Evolutionary conservation across 2,888 invertebrate genomes (phyloP).

Genomic region (Yponomeuta cagnagella): DNA sequence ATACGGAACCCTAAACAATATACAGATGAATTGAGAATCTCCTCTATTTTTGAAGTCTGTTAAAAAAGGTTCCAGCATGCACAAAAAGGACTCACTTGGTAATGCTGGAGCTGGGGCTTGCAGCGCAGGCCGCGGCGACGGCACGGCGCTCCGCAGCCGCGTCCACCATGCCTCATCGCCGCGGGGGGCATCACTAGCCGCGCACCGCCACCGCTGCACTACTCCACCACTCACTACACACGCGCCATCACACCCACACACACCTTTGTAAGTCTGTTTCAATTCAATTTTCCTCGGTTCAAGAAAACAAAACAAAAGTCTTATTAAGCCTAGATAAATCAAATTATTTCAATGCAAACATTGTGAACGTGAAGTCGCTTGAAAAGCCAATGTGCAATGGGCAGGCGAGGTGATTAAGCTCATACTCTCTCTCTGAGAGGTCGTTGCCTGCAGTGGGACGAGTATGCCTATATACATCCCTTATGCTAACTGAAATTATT

Average conservation of each 20-base stretch:
- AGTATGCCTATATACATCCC: no score
- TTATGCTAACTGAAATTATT: no score
- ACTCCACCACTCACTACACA: constrained; percentile 40
- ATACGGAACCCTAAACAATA: no score
- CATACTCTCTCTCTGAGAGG: no score
- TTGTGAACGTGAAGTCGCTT: no score
- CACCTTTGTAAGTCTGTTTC: constrained; percentile 19
- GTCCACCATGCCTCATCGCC: constrained; percentile 75
- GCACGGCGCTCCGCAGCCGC: constrained; percentile 72
- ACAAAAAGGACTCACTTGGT: constrained; percentile 53
- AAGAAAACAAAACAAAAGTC: not conserved
- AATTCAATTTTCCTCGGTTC: not conserved
- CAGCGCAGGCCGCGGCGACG: constrained; percentile 59
- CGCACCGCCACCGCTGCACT: constrained; percentile 27
- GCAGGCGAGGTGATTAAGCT: no score
- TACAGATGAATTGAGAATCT: no score
- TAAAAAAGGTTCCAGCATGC: constrained; percentile 9
- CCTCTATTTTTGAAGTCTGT: no score
- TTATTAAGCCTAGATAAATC: no score
- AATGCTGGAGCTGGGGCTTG: constrained; percentile 47
- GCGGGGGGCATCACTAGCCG: constrained; percentile 66
- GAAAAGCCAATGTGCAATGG: no score
- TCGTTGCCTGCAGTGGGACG: no score
- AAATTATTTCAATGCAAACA: no score
- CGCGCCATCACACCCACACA: constrained; percentile 44